A percentile compares a stretch with the other conserved stretches of the same genome.
phyloP scores from a whole-genome alignment of 2,888 invertebrate species.

The Synergus itoensis region DNA sequence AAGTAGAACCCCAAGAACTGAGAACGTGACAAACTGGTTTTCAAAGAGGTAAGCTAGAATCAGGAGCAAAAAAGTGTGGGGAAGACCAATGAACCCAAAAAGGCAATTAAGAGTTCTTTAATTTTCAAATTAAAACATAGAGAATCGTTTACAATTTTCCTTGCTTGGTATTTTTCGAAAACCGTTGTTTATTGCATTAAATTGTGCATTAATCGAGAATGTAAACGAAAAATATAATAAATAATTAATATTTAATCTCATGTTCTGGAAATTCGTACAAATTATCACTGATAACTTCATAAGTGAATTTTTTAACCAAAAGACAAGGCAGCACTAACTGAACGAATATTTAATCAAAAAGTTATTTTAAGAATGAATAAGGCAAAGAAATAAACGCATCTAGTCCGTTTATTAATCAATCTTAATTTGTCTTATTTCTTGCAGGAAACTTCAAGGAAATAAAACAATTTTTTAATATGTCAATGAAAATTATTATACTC shows the following conservation, averaged over 20 bases:
- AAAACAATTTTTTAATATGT: not conserved
- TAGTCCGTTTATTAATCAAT: not conserved
- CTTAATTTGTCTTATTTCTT: not conserved
- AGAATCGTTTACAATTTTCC: not conserved
- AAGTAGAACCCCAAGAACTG: constrained; percentile 33
- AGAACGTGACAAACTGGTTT: constrained; percentile 40
- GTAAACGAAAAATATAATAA: not conserved
- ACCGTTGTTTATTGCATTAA: not conserved
- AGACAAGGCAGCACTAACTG: not conserved
- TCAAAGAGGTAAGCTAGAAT: constrained; percentile 18
- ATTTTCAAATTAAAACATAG: not conserved
- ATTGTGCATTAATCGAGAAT: not conserved
- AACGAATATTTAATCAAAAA: not conserved
- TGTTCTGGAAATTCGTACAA: not conserved
- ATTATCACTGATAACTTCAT: not conserved
- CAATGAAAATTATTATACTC: too few relatives aligned
- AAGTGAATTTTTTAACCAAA: not conserved
- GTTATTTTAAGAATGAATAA: not conserved
- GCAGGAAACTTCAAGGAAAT: not conserved
- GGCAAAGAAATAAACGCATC: too few relatives aligned
- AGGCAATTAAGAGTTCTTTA: constrained; percentile 25
- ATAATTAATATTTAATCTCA: not conserved
- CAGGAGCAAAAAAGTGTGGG: constrained; percentile 24
- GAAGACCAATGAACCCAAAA: constrained; percentile 38
- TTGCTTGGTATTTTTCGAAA: not conserved